Conservation (phyloP, 2,113 vertebrate genomes). For the Lethenteron reissneri region DNA sequence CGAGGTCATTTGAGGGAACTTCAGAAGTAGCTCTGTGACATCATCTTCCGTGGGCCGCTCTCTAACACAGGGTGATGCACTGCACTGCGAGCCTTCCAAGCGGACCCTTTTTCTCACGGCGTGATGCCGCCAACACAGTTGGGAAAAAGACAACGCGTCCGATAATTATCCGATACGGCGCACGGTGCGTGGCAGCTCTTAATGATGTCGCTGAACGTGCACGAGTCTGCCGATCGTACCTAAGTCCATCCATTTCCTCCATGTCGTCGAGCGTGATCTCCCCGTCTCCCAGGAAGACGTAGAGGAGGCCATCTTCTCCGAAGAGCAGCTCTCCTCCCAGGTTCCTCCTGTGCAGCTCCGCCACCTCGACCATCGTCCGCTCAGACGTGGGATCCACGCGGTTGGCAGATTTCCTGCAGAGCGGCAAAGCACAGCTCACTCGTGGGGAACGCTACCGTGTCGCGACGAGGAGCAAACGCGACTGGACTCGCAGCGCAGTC, state of each 20-base stretch:
- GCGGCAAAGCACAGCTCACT: slow-evolving; percentile 2
- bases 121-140: background rate
- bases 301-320: slow-evolving; percentile 59
- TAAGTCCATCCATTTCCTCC: slow-evolving; percentile 98
- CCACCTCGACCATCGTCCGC: slow-evolving; percentile 72
- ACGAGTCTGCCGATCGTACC: slow-evolving; percentile 24
- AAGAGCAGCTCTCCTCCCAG: slow-evolving; percentile 82
- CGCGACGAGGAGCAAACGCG: too few species aligned
- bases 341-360: slow-evolving; percentile 80
- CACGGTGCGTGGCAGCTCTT: background rate
- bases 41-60: background rate
- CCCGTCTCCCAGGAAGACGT: slow-evolving; percentile 79
- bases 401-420: slow-evolving; percentile 65
- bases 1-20: too few species aligned
- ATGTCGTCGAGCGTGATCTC: slow-evolving; percentile 98
- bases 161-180: background rate
- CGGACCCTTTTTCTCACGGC: background rate
- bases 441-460: too few species aligned
- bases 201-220: slow-evolving; percentile 8
- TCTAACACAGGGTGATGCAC: background rate
- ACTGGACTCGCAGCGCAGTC: too few species aligned
- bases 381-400: slow-evolving; percentile 64
- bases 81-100: background rate
- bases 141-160: background rate
- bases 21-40: too few species aligned